Conservation (phyloP, 2,113 vertebrate species). For the Piaya cayana region DNA sequence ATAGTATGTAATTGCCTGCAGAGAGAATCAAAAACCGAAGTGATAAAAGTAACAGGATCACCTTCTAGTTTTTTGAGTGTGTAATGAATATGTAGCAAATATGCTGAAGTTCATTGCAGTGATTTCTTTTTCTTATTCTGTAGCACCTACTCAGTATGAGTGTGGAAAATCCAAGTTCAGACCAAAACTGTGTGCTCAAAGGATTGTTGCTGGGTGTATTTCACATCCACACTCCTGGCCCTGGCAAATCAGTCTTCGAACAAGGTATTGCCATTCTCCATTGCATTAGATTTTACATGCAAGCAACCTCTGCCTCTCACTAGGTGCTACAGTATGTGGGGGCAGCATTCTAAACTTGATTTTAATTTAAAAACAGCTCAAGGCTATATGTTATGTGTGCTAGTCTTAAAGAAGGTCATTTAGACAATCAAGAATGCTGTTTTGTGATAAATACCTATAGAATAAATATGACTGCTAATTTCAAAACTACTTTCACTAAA, state of each 20-base stretch:
- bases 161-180: conserved; percentile 83
- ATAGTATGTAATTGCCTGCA: not conserved
- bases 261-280: conserved; percentile 67
- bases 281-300: not conserved
- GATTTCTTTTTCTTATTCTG: not conserved
- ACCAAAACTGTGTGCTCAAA: conserved; percentile 85
- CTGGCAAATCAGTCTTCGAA: conserved; percentile 95
- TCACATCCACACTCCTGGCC: conserved; percentile 91
- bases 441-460: not conserved
- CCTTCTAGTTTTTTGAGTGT: not conserved
- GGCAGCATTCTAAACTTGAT: not conserved
- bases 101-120: rapidly evolving
- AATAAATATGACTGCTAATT: not conserved
- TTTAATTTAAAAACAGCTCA: not conserved
- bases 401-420: not conserved
- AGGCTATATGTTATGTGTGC: not conserved
- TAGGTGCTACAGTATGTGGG: not conserved
- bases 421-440: not conserved
- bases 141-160: conserved; percentile 61
- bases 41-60: not conserved
- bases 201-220: conserved; percentile 92
- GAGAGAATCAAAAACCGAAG: not conserved
- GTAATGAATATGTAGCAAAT: not conserved
- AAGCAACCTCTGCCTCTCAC: not conserved
- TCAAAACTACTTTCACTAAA: not conserved